phyloP scores from a whole-genome alignment of 2,888 invertebrate species.

The Epinotia ramella region DNA sequence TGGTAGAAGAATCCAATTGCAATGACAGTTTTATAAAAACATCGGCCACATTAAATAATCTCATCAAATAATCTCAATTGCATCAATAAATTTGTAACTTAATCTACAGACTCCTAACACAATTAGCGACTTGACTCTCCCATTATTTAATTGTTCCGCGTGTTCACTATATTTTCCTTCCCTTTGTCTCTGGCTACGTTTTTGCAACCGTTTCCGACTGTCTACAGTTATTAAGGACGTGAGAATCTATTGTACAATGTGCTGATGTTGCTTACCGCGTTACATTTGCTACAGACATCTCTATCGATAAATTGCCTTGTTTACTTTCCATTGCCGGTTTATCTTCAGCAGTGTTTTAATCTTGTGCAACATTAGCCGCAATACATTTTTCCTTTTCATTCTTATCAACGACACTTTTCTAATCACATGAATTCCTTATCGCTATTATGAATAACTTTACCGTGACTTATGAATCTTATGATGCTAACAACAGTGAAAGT shows the following conservation, averaged over 20 bases:
- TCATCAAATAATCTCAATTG: conserved; percentile 1
- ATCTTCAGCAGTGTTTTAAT: conserved; percentile 48
- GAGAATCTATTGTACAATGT: conserved; percentile 69
- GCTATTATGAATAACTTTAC: conserved; percentile 35
- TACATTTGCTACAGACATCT: conserved; percentile 66
- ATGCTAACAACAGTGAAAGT: conserved; percentile 43
- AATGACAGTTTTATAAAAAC: too few species aligned
- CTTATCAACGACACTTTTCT: neutral
- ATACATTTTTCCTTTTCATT: conserved; percentile 46
- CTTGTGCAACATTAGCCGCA: conserved; percentile 47
- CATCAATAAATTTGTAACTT: conserved; percentile 11
- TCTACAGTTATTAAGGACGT: conserved; percentile 80
- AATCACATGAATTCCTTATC: conserved; percentile 25
- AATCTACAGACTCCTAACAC: conserved; percentile 25
- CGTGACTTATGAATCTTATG: conserved; percentile 45
- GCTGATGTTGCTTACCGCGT: conserved; percentile 62
- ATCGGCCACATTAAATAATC: too few species aligned
- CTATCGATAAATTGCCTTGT: conserved; percentile 59
- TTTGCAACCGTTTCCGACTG: conserved; percentile 81
- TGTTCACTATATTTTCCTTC: conserved; percentile 73
- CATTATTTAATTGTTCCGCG: conserved; percentile 64
- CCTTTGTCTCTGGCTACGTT: conserved; percentile 78
- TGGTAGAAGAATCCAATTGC: too few species aligned
- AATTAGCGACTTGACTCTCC: conserved; percentile 57
- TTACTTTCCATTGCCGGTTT: conserved; percentile 61